A percentile compares a stretch with the other conserved stretches of the same genome.
phyloP scores from a whole-genome alignment of 2,888 invertebrate genomes.

The Calameuta idolon region DNA sequence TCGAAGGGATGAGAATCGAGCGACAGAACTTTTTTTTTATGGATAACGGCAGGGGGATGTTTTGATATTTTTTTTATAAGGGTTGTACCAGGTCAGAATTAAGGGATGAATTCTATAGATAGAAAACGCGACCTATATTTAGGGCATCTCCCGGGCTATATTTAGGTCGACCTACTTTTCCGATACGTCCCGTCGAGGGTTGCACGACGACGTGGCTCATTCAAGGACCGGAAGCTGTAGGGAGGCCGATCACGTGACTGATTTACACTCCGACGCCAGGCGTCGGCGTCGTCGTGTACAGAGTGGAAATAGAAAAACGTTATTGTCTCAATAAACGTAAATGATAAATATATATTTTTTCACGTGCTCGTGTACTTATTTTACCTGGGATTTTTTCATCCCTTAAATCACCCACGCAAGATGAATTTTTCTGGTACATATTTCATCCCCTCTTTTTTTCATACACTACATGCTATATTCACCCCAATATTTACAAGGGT shows the following conservation, averaged over 20 bases:
- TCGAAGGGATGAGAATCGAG: background rate
- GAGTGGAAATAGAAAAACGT: background rate
- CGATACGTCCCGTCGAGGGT: background rate
- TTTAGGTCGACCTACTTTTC: conserved; percentile 31
- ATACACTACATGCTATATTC: background rate
- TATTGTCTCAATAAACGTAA: too few species aligned
- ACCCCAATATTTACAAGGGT: background rate
- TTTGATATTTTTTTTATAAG: background rate
- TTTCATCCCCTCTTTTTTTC: background rate
- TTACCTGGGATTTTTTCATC: background rate
- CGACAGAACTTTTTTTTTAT: background rate
- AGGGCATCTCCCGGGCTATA: conserved; percentile 24
- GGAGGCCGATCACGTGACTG: background rate
- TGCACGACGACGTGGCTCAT: background rate
- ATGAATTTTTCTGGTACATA: background rate
- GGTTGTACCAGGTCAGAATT: conserved; percentile 19
- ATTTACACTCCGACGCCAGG: background rate
- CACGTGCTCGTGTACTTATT: background rate
- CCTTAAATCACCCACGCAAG: background rate
- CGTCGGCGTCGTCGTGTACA: background rate
- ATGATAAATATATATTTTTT: too few species aligned
- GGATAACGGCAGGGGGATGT: background rate
- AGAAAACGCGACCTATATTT: conserved; percentile 31
- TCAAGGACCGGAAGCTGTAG: background rate
- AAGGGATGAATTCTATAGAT: conserved; percentile 25